Conservation (phyloP, 2,113 vertebrate genomes). For the Uria aalge region DNA sequence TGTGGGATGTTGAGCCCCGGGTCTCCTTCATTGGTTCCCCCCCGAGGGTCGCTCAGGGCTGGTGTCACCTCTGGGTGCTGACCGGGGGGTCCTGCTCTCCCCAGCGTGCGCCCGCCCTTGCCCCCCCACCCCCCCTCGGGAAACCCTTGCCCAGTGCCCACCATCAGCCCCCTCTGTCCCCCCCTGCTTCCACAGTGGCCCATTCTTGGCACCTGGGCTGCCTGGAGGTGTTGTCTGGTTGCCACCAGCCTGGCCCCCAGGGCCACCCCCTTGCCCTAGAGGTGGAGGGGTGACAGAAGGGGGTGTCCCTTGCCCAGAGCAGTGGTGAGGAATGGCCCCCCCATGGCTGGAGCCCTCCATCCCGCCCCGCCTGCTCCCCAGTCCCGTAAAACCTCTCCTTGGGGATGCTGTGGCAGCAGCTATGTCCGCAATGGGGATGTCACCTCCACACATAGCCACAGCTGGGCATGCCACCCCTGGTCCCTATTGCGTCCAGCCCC, state of each 20-base stretch:
- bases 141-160: background rate
- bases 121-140: background rate
- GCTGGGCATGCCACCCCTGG: background rate
- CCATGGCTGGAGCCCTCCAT: background rate
- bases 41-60: background rate
- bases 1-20: background rate
- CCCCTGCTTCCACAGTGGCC: background rate
- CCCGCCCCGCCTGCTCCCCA: background rate
- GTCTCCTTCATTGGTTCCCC: background rate
- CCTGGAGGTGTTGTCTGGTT: background rate
- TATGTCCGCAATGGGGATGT: fast-evolving
- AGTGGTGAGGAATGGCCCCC: background rate
- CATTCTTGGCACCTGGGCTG: background rate
- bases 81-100: background rate
- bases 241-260: background rate
- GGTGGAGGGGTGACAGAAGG: background rate
- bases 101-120: background rate
- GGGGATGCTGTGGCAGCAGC: background rate
- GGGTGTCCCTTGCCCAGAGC: background rate
- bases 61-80: background rate
- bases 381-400: background rate
- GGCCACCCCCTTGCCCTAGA: background rate
- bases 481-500: background rate
- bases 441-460: background rate
- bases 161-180: background rate